Conservation (phyloP, 2,113 vertebrate species). For the Elephantulus edwardii region DNA sequence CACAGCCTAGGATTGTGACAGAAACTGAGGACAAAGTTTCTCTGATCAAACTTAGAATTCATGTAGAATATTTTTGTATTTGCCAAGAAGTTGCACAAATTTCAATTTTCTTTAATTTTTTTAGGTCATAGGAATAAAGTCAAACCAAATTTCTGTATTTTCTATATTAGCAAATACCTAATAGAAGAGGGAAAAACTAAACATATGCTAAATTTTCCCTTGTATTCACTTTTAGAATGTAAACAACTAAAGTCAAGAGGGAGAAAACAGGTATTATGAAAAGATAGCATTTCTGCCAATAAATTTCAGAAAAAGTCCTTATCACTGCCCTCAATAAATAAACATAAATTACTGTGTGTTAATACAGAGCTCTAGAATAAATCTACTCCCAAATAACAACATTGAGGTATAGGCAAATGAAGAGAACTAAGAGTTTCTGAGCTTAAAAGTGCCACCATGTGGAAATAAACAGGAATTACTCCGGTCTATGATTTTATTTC, state of each 20-base stretch:
- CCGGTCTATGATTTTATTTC: not conserved
- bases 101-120: not conserved
- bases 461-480: conserved; percentile 60
- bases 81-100: conserved; percentile 38
- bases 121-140: not conserved
- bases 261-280: not conserved
- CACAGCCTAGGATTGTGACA: not conserved
- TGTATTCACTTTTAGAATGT: not conserved
- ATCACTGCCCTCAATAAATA: conserved; percentile 1
- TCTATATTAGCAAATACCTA: conserved; percentile 12
- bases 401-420: not conserved
- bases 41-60: conserved; percentile 1
- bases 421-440: conserved; percentile 27
- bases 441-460: conserved; percentile 77
- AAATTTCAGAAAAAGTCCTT: not conserved
- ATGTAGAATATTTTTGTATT: conserved; percentile 12
- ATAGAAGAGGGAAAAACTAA: not conserved
- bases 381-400: not conserved
- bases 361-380: not conserved
- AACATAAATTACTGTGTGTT: not conserved
- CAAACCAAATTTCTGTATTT: not conserved
- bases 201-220: not conserved
- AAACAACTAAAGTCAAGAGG: not conserved
- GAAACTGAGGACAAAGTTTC: too few relatives aligned
- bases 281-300: not conserved